Base-by-base conservation (phyloP, 2,113 vertebrate genomes). In the Saguinus midas region DNA sequence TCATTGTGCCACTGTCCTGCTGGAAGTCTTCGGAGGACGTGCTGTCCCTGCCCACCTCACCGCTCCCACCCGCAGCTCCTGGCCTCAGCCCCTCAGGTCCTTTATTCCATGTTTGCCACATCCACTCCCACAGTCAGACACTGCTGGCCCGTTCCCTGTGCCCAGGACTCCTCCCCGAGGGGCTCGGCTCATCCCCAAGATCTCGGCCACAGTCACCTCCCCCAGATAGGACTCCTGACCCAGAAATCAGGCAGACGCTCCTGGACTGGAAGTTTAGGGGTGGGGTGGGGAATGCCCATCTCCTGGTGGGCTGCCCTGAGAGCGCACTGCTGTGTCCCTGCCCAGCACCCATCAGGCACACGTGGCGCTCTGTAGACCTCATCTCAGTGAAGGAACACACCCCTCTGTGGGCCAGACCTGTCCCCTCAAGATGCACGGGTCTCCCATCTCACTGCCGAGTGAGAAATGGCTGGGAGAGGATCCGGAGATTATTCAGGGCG, bases 401-500 rank as follows among this genome's bases (percentile, higher is more conserved):
- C 29, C 40, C n/a, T 18, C 17, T 0, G 8, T 6, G 45, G 17
- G 16, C 40, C 32, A 25, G 50, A 12, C 6, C 50, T 2, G 0
- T 52, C 68, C 57, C 13, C 0, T 29, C 0, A 13, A 48, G 40
- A 8, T 12, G 6, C 50, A 35, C 11, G 0, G 45, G 61, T 64
- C 17, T 8, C 40, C 16, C 52, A 1, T 16, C 52, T 29, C 0
- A 0, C 73, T 55, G 0, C 4, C 4, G 4, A 3, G 0, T 6
- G 12, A 37, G 43, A 17, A 25, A 8, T 1, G 32, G n/a, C 32
- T 8, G 8, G 66, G 37, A 27, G 32, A 23, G 16, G 1, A 1
- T 6, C 1, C 3, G 21, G 6, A 18, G 68, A 40, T 21, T 8
- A 9, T 0, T 40, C 5, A 2, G 81, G 3, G 16, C 8, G 4